Conservation (phyloP, 2,113 vertebrate genomes). For the Rhadina sibilatrix region DNA sequence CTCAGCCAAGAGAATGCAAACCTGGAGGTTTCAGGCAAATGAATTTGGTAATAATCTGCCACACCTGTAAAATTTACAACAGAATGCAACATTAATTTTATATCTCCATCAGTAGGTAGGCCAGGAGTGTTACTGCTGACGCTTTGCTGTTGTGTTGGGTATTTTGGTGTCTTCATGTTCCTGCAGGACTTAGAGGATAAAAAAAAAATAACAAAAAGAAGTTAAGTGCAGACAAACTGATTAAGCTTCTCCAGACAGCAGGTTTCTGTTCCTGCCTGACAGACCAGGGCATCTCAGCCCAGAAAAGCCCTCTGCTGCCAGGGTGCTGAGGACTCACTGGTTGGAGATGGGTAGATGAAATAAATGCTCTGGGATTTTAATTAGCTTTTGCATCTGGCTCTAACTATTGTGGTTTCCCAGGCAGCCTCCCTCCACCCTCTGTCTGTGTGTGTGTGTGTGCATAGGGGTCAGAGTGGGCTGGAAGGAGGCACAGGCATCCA, state of each 20-base stretch:
- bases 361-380: background rate
- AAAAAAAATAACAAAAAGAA: background rate
- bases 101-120: background rate
- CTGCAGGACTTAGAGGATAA: background rate
- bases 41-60: background rate
- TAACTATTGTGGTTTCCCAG: background rate
- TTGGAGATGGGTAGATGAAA: background rate
- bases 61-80: background rate
- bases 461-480: background rate
- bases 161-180: background rate
- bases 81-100: background rate
- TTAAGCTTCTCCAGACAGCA: background rate
- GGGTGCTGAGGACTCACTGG: accelerated
- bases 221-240: background rate
- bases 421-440: background rate
- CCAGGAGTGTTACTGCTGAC: background rate
- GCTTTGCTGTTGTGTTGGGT: background rate
- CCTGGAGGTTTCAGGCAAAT: background rate
- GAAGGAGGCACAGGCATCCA: accelerated
- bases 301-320: background rate
- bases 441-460: accelerated
- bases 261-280: background rate
- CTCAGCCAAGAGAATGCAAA: background rate
- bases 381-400: background rate
- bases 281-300: background rate